Conservation (phyloP, 2,888 invertebrate genomes). For the Acleris sparsana region DNA sequence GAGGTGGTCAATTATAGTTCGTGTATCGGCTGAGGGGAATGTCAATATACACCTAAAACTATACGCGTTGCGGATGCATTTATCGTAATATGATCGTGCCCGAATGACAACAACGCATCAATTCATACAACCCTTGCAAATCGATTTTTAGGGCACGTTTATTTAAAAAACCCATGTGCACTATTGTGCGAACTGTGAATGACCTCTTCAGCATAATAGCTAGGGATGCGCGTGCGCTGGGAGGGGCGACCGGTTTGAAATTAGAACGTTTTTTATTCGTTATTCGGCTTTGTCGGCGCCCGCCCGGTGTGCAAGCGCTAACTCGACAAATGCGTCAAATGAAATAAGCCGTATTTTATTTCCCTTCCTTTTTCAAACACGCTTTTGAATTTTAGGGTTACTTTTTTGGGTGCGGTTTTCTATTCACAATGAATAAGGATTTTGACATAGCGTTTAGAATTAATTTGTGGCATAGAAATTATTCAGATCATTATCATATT, state of each 20-base stretch:
- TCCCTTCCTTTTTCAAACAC: constrained; percentile 68
- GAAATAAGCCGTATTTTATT: constrained; percentile 81
- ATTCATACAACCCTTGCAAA: not conserved
- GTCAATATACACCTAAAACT: too few relatives aligned
- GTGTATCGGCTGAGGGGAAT: too few relatives aligned
- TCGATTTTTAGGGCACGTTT: not conserved
- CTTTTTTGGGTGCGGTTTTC: constrained; percentile 53
- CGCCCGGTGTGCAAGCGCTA: constrained; percentile 80
- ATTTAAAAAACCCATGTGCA: constrained; percentile 49
- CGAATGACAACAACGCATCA: too few relatives aligned
- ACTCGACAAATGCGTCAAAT: constrained; percentile 82
- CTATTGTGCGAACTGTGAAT: constrained; percentile 82
- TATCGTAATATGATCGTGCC: too few relatives aligned
- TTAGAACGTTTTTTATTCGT: constrained; percentile 75
- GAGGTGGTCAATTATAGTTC: too few relatives aligned
- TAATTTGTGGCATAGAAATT: constrained; percentile 31
- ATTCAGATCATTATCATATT: constrained; percentile 29
- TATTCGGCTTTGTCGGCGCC: constrained; percentile 73
- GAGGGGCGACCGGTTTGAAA: constrained; percentile 81
- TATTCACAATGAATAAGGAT: constrained; percentile 41
- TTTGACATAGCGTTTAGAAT: constrained; percentile 30
- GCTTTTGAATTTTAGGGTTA: constrained; percentile 59
- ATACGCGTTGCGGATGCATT: too few relatives aligned
- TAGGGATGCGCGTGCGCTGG: constrained; percentile 80
- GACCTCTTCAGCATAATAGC: constrained; percentile 83